Percentiles rank a stretch among this genome's conserved stretches.
These are phyloP conservation scores for Drosophila macrospina DNA, from an alignment of 2,888 invertebrate genomes.

Conservation along the genomic window DNA sequence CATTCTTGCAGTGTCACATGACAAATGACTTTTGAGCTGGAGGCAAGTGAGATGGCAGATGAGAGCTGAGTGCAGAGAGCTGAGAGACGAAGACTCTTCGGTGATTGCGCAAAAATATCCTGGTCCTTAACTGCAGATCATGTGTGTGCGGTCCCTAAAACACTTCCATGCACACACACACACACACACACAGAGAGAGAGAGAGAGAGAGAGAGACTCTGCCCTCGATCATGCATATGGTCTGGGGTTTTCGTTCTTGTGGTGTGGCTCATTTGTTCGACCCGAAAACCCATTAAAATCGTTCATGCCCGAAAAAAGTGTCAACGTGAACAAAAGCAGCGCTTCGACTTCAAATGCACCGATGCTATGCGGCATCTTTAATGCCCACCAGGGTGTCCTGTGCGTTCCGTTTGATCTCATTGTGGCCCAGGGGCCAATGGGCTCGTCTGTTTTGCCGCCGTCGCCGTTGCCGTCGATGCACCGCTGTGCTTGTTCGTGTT, in stretches of 20 bases:
- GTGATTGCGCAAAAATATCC: constrained; percentile 79
- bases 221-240: constrained; percentile 73
- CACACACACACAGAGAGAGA: not conserved
- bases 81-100: constrained; percentile 20
- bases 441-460: constrained; percentile 46
- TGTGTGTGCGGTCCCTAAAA: constrained; percentile 59
- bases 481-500: constrained; percentile 63
- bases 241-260: constrained; percentile 29
- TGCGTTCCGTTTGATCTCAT: constrained; percentile 82
- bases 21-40: constrained; percentile 64
- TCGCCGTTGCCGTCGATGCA: constrained; percentile 29
- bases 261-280: constrained; percentile 73
- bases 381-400: constrained; percentile 84
- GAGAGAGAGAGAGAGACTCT: constrained; percentile 19
- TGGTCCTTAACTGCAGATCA: constrained; percentile 41
- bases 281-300: constrained; percentile 80
- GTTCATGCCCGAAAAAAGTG: constrained; percentile 85
- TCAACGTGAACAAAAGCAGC: constrained; percentile 85
- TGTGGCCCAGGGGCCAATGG: constrained; percentile 54
- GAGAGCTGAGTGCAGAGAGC: constrained; percentile 3
- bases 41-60: constrained; percentile 9
- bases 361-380: constrained; percentile 84
- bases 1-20: constrained; percentile 76
- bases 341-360: constrained; percentile 84
- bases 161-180: not conserved